phyloP scores from a whole-genome alignment of 2,797 vertebrate species.

The Onychomys arenicola region DNA sequence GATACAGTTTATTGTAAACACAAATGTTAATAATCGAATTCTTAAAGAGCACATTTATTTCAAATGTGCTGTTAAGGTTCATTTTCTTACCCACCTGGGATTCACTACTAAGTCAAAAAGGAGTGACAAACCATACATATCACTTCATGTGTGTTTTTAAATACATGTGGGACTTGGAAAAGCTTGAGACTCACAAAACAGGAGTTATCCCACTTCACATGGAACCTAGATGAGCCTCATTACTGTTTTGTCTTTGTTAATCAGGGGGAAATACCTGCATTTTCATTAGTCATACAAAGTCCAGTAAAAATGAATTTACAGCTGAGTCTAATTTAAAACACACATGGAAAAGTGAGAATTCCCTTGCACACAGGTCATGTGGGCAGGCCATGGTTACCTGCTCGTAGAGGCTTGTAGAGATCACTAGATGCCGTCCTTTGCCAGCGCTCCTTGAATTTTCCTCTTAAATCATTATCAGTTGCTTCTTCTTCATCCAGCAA shows the following conservation, averaged over 20 bases:
- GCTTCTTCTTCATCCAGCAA: conserved; percentile 96
- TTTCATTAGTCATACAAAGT: conserved; percentile 29
- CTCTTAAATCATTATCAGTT: conserved; percentile 95
- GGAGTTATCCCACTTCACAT: conserved; percentile 16
- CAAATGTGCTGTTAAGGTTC: conserved; percentile 59
- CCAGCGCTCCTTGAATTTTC: conserved; percentile 98
- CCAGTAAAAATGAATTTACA: conserved; percentile 38
- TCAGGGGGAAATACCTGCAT: background rate
- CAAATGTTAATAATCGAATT: conserved; percentile 44
- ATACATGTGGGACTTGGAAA: background rate
- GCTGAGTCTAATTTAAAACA: background rate
- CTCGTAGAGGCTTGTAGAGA: conserved; percentile 95
- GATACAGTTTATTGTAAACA: background rate
- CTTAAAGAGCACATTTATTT: conserved; percentile 43
- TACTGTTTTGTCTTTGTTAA: background rate
- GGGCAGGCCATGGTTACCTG: conserved; percentile 88
- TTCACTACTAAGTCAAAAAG: conserved; percentile 43
- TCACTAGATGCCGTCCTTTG: conserved; percentile 97
- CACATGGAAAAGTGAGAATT: background rate
- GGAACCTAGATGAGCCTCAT: background rate
- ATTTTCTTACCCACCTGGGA: background rate
- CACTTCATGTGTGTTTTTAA: conserved; percentile 30
- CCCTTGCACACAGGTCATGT: background rate
- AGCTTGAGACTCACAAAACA: background rate
- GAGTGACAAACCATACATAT: conserved; percentile 23